Percentiles rank a stretch among this genome's conserved stretches.
Conservation (phyloP, 2,797 vertebrate genomes). For the Enoplosus armatus region DNA sequence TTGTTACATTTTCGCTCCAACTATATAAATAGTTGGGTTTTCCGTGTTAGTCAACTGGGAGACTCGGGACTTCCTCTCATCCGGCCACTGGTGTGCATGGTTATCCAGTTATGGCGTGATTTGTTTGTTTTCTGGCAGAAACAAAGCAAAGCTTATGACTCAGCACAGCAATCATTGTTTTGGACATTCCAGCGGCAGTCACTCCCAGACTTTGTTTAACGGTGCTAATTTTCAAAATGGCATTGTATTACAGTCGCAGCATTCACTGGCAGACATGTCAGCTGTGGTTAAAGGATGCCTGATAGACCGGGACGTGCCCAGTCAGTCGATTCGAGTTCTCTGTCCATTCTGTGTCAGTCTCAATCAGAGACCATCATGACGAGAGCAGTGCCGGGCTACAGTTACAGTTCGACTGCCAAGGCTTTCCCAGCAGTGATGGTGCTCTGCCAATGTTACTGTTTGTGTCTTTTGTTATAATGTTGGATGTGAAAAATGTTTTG, state of each 20-base stretch:
- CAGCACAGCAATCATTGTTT: slow-evolving; percentile 53
- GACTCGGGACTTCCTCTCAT: slow-evolving; percentile 20
- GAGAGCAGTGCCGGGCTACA: slow-evolving; percentile 28
- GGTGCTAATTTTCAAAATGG: slow-evolving; percentile 71
- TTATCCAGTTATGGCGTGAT: slow-evolving; percentile 20
- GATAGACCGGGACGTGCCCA: slow-evolving; percentile 24
- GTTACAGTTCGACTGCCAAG: slow-evolving; percentile 57
- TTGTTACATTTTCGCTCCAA: slow-evolving; percentile 11
- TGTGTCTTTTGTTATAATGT: slow-evolving; percentile 47
- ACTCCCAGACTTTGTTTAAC: slow-evolving; percentile 60
- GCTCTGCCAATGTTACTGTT: slow-evolving; percentile 43
- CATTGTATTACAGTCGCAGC: slow-evolving; percentile 37
- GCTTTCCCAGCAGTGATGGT: slow-evolving; percentile 38
- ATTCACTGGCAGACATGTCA: slow-evolving; percentile 55
- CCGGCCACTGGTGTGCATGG: slow-evolving; percentile 18
- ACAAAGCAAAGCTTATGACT: slow-evolving; percentile 53
- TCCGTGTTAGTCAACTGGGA: slow-evolving; percentile 26
- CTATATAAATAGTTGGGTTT: slow-evolving; percentile 33
- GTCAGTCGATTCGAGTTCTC: slow-evolving; percentile 15
- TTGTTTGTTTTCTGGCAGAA: slow-evolving; percentile 38
- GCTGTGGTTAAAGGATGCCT: slow-evolving; percentile 45
- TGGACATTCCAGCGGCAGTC: slow-evolving; percentile 39
- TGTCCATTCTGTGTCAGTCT: slow-evolving; percentile 53
- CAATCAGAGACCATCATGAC: slow-evolving; percentile 44
- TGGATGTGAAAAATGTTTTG: slow-evolving; percentile 39